Percentiles rank a stretch among this genome's conserved stretches.
phyloP scores from a whole-genome alignment of 92 coral and sea anemone genomes.

The Micromussa lordhowensis region DNA sequence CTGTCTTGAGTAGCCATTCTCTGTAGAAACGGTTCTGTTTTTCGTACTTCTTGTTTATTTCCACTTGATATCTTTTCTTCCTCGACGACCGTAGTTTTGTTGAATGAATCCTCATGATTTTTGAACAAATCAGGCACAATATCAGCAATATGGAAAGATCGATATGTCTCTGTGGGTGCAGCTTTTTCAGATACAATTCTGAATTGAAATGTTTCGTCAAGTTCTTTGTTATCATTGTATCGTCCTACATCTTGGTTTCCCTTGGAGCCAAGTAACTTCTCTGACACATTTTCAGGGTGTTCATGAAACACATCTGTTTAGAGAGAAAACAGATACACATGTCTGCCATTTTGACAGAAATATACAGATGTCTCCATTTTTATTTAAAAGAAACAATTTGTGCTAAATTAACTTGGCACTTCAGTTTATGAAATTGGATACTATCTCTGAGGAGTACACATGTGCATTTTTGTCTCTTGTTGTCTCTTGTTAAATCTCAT shows the following conservation, averaged over 20 bases:
- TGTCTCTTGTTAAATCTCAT: no score
- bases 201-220: constrained; percentile 47
- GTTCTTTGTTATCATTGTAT: constrained; percentile 10
- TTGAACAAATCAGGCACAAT: constrained; percentile 50
- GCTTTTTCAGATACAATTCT: constrained; percentile 41
- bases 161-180: constrained; percentile 31
- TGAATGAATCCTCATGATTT: constrained; percentile 16
- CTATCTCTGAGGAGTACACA: neutral
- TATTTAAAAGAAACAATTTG: neutral
- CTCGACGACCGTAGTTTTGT: neutral
- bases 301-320: neutral
- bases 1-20: neutral
- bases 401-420: neutral
- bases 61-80: neutral
- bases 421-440: neutral
- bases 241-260: neutral
- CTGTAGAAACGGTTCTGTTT: neutral
- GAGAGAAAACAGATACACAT: neutral
- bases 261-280: neutral
- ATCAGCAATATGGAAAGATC: constrained; percentile 47
- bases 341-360: neutral
- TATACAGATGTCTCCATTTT: neutral
- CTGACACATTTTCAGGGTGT: constrained; percentile 9
- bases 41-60: neutral
- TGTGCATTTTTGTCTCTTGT: neutral